Conservation (phyloP, 2,113 vertebrate genomes). For the Salvelinus fontinalis region DNA sequence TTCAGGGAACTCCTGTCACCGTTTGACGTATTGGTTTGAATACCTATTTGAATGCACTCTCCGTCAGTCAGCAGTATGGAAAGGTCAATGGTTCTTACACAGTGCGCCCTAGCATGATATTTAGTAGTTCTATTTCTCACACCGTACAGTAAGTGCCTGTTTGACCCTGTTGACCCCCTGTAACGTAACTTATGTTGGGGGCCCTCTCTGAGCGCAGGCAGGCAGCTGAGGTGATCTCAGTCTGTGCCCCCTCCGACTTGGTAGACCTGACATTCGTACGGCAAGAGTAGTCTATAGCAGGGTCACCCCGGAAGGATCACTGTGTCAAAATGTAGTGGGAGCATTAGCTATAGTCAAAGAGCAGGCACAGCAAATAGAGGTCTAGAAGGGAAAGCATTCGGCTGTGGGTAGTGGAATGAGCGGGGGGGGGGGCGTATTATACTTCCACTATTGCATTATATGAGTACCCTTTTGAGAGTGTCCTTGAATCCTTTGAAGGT, state of each 20-base stretch:
- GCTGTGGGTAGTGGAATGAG: too few relatives aligned
- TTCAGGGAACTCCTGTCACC: conserved; percentile 2
- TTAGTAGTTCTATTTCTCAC: conserved; percentile 10
- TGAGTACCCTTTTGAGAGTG: too few relatives aligned
- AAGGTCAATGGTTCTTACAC: background rate
- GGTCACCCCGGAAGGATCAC: too few relatives aligned
- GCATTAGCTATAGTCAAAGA: too few relatives aligned
- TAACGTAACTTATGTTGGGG: background rate
- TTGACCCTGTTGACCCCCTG: background rate
- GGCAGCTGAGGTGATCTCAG: conserved; percentile 33
- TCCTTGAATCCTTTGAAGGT: too few relatives aligned
- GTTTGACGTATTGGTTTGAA: conserved; percentile 14
- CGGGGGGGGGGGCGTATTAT: too few relatives aligned
- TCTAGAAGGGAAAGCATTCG: too few relatives aligned
- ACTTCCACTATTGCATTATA: too few relatives aligned
- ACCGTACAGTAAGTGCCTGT: conserved; percentile 2
- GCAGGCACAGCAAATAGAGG: too few relatives aligned
- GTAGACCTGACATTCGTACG: too few relatives aligned
- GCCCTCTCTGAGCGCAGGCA: background rate
- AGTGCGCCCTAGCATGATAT: background rate
- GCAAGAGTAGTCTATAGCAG: too few relatives aligned
- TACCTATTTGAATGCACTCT: conserved; percentile 38
- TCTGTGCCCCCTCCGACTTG: background rate
- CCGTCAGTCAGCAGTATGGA: conserved; percentile 12
- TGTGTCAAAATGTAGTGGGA: too few relatives aligned